Conservation (phyloP, 2,797 vertebrate species). For the Benthosema pterotum region DNA sequence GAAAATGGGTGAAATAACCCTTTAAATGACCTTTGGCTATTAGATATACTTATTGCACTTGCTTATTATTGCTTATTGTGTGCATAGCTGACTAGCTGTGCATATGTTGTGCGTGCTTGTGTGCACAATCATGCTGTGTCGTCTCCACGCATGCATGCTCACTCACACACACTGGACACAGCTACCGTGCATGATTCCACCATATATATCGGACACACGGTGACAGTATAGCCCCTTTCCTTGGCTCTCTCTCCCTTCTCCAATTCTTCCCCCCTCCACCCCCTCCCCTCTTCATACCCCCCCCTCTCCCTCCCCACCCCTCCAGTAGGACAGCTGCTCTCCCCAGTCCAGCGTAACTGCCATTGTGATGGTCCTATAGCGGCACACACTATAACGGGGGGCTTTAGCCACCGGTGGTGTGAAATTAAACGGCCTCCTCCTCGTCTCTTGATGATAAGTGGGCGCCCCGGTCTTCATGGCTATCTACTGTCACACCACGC, state of each 20-base stretch:
- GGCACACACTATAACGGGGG: conserved; percentile 74
- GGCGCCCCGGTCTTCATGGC: conserved; percentile 71
- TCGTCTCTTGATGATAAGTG: conserved; percentile 78
- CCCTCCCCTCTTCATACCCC: conserved; percentile 69
- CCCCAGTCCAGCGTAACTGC: conserved; percentile 67
- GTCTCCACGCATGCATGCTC: no score
- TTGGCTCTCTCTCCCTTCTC: conserved; percentile 3
- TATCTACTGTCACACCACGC: conserved; percentile 74
- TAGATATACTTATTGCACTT: no score
- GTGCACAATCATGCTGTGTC: no score
- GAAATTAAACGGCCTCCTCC: conserved; percentile 79
- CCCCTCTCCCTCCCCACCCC: conserved; percentile 57
- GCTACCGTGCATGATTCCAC: no score
- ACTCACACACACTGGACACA: no score
- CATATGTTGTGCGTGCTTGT: no score
- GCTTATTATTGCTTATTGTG: no score
- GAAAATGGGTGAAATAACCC: no score
- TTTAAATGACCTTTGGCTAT: no score
- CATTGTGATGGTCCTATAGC: conserved; percentile 74
- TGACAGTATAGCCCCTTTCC: conserved; percentile 19
- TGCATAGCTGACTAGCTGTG: no score
- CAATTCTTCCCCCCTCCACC: conserved; percentile 9
- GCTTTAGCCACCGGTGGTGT: conserved; percentile 78
- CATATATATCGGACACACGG: no score
- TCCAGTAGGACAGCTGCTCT: conserved; percentile 77